A percentile compares a stretch with the other conserved stretches of the same genome.
phyloP scores from a whole-genome alignment of 2,797 vertebrate species.

The Tangara arthus region DNA sequence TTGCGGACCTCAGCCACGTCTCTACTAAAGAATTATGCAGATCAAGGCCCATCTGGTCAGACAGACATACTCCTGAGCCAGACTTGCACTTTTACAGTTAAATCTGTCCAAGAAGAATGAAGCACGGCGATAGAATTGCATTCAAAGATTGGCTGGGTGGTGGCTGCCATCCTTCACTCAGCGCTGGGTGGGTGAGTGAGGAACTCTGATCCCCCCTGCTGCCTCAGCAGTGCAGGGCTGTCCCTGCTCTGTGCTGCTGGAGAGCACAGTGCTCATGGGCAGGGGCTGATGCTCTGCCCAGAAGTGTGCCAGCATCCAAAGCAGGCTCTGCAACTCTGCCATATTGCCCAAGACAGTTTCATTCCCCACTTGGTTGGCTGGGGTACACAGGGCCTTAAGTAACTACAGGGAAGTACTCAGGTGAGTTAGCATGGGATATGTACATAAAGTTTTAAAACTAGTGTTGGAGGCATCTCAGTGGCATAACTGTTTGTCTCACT shows the following conservation, averaged over 20 bases:
- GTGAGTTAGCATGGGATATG: neutral
- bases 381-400: neutral
- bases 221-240: rapidly evolving
- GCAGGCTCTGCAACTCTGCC: neutral
- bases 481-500: neutral
- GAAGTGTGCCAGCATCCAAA: neutral
- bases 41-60: neutral
- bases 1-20: neutral
- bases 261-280: rapidly evolving
- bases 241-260: rapidly evolving
- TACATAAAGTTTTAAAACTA: neutral
- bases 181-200: neutral
- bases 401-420: neutral
- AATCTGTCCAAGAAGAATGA: neutral
- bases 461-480: neutral
- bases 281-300: neutral
- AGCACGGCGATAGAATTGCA: neutral
- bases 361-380: neutral
- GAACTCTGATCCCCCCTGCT: neutral
- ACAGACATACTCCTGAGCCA: neutral
- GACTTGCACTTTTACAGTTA: neutral
- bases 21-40: neutral
- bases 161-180: neutral
- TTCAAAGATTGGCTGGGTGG: neutral
- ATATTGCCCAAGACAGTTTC: neutral